Base-by-base conservation (phyloP, 2,113 vertebrate genomes). In the Propithecus coquereli region DNA sequence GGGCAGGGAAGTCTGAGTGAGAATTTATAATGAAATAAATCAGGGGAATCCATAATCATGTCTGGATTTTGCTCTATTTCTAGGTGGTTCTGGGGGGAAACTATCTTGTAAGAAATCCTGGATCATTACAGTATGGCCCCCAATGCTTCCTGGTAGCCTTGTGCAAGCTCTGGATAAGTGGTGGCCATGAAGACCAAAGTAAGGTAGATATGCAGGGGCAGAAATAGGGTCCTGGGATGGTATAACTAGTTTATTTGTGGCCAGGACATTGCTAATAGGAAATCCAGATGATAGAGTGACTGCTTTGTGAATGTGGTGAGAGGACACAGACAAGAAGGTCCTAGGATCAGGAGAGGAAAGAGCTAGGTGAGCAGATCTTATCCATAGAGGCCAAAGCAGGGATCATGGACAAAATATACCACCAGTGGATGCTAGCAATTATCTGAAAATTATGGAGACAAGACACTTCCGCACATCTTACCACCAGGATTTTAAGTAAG, bases 111-210 rank as follows among this genome's bases (percentile, higher is more conserved):
- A 54, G 43, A 27, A 81, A 57, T 47, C 7, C 16, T 20, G 6
- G 4, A 40, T 43, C n/a, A 77, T 30, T 45, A 12, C 4, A 14
- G 25, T 12, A 4, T 32, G 27, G 16, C 11, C 3, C 11, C 4
- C 9, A 8, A 0, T 52, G 22, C 11, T 76, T 22, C 10, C 6
- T 13, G 2, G 2, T 2, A 68, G 25, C 10, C 23, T 23, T 4
- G 9, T 12, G 32, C 52, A 1, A 13, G 0, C 45, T 25, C 32
- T 54, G 57, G 6, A 8, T 52, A 47, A 27, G 25, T 13, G 22
- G 9, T 32, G 45, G 4, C 1, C 17, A 32, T 40, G 12, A 80
- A 22, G 27, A 82, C 1, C 22, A 50, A 59, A 70, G n/a, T 32
- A 71, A 76, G 40, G 34, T 8, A n/a, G 30, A 83, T 27, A 66